Percentiles rank a stretch among this genome's conserved stretches.
Evolutionary conservation across 2,888 invertebrate genomes (phyloP).

Genomic region (Trichogramma dendrolimi): DNA sequence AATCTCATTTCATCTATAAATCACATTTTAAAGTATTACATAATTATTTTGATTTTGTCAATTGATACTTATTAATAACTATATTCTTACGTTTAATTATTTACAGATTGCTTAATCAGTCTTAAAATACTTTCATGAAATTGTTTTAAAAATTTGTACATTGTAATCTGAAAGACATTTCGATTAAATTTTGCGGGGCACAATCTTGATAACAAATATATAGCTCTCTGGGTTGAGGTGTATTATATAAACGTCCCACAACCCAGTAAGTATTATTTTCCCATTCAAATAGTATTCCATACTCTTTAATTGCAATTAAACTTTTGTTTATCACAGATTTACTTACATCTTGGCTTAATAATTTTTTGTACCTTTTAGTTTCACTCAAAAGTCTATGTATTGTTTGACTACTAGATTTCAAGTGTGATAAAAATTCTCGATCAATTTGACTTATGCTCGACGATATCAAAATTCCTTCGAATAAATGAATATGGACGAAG

Average conservation of each 20-base stretch:
- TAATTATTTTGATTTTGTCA: background rate
- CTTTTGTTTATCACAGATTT: slow-evolving; percentile 65
- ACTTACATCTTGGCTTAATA: slow-evolving; percentile 55
- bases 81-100: background rate
- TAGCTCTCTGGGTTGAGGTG: slow-evolving; percentile 73
- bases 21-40: too few species aligned
- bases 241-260: slow-evolving; percentile 72
- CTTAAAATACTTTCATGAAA: slow-evolving; percentile 5
- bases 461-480: slow-evolving; percentile 68
- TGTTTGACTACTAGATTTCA: slow-evolving; percentile 65
- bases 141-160: slow-evolving; percentile 7
- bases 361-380: slow-evolving; percentile 62
- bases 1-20: too few species aligned
- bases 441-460: slow-evolving; percentile 50
- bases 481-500: slow-evolving; percentile 69
- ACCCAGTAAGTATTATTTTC: slow-evolving; percentile 71
- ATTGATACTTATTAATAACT: background rate
- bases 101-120: background rate
- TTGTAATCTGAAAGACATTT: slow-evolving; percentile 67
- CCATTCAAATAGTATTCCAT: slow-evolving; percentile 73
- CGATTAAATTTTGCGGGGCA: slow-evolving; percentile 81
- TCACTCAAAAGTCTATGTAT: slow-evolving; percentile 73
- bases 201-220: slow-evolving; percentile 85
- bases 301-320: slow-evolving; percentile 76
- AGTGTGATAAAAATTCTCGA: slow-evolving; percentile 64